These are phyloP conservation scores for Phoxinus dragarum DNA, from an alignment of 2,797 vertebrate genomes.

Conservation along the genomic window DNA sequence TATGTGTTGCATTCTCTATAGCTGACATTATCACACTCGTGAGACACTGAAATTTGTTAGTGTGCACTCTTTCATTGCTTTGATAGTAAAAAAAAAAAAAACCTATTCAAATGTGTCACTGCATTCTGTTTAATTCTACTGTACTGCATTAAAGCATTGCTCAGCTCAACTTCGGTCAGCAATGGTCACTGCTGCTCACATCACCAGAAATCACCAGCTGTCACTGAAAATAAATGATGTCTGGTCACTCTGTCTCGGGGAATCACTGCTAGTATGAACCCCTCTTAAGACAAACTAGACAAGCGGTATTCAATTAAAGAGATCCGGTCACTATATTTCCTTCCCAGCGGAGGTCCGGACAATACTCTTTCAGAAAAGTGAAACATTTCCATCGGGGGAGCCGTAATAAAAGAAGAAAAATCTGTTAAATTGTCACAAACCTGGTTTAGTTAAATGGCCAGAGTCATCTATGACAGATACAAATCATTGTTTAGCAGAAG, in stretches of 20 bases:
- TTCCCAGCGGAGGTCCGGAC: too few relatives aligned
- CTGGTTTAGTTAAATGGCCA: too few relatives aligned
- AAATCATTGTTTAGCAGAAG: too few relatives aligned
- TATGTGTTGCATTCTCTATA: not conserved
- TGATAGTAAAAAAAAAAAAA: not conserved
- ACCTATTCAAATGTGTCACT: not conserved
- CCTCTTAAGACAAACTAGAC: conserved; percentile 17
- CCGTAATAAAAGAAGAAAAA: too few relatives aligned
- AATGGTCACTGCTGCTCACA: too few relatives aligned
- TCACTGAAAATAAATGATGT: conserved; percentile 4
- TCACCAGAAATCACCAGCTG: not conserved
- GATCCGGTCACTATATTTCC: too few relatives aligned
- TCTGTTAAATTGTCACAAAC: too few relatives aligned
- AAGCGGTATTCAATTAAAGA: too few relatives aligned
- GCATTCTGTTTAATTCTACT: not conserved
- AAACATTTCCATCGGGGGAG: too few relatives aligned
- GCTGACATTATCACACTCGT: not conserved
- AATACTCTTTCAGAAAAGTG: too few relatives aligned
- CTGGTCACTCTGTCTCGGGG: not conserved
- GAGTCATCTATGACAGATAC: too few relatives aligned
- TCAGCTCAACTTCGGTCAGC: not conserved
- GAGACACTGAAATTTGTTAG: not conserved
- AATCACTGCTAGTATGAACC: not conserved
- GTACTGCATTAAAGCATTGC: not conserved
- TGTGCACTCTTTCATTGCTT: not conserved